Percentiles rank a stretch among this genome's conserved stretches.
Evolutionary conservation across 1,140 invertebrate genomes (phyloP).

Genomic region (Dryas iulia): DNA sequence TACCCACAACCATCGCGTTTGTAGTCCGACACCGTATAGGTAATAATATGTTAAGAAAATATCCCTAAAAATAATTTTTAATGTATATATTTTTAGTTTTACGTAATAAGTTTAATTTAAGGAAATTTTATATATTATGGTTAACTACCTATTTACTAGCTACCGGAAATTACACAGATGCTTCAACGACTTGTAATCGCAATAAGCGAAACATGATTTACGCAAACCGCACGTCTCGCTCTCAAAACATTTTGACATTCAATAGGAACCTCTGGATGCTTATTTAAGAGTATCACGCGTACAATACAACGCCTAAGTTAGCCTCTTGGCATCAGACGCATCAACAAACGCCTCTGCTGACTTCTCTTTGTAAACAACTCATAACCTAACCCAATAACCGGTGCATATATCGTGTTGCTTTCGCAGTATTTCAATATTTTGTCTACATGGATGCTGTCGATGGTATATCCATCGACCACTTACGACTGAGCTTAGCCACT

Average conservation of each 20-base stretch:
- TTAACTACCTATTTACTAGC: background rate
- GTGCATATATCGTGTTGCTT: slow-evolving; percentile 73
- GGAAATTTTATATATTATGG: background rate
- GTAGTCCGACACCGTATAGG: too few species aligned
- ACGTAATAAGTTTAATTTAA: background rate
- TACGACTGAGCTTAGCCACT: slow-evolving; percentile 37
- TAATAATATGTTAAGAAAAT: too few species aligned
- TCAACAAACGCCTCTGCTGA: slow-evolving; percentile 68
- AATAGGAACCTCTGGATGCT: slow-evolving; percentile 26
- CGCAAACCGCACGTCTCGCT: slow-evolving; percentile 23
- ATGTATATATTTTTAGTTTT: too few species aligned
- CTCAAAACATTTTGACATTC: slow-evolving; percentile 37
- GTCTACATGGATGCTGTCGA: slow-evolving; percentile 77
- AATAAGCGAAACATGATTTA: background rate
- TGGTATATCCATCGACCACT: slow-evolving; percentile 57
- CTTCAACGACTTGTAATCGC: background rate
- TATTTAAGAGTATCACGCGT: slow-evolving; percentile 28
- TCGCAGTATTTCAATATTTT: slow-evolving; percentile 78
- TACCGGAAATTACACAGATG: background rate
- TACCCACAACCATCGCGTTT: too few species aligned
- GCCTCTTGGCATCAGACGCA: slow-evolving; percentile 65
- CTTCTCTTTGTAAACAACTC: slow-evolving; percentile 65
- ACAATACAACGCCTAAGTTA: slow-evolving; percentile 44
- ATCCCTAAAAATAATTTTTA: too few species aligned
- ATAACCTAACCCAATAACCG: slow-evolving; percentile 77